Conservation (phyloP, 2,888 invertebrate genomes). For the Macrophya annulata region DNA sequence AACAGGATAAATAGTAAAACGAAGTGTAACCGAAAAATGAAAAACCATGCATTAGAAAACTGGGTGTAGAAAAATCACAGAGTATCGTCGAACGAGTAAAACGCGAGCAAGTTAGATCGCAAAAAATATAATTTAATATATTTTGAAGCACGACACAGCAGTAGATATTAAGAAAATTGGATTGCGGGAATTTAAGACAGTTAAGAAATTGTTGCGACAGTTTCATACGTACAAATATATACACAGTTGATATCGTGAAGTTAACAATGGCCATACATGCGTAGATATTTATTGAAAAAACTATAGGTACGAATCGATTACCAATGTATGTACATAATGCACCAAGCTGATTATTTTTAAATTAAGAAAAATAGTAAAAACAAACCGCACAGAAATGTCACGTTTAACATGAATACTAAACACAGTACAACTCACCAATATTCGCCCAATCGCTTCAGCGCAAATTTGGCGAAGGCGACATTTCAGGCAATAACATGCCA, state of each 20-base stretch:
- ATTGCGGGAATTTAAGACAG: neutral
- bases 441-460: slow-evolving; percentile 38
- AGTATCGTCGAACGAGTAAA: neutral
- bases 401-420: slow-evolving; percentile 42
- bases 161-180: neutral
- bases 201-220: neutral
- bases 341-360: neutral
- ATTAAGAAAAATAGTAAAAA: neutral
- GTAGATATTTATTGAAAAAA: slow-evolving; percentile 18
- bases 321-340: neutral
- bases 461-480: slow-evolving; percentile 28
- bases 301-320: neutral
- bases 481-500: slow-evolving; percentile 39
- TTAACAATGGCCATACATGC: slow-evolving; percentile 26
- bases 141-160: neutral
- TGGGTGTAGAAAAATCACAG: neutral
- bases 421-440: slow-evolving; percentile 49
- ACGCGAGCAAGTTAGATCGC: neutral
- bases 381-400: slow-evolving; percentile 37
- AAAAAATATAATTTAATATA: neutral
- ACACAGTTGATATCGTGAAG: neutral
- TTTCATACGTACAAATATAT: neutral
- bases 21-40: neutral
- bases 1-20: neutral
- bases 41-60: neutral